Conservation (phyloP, 1,140 invertebrate species). For the Linepithema humile region DNA sequence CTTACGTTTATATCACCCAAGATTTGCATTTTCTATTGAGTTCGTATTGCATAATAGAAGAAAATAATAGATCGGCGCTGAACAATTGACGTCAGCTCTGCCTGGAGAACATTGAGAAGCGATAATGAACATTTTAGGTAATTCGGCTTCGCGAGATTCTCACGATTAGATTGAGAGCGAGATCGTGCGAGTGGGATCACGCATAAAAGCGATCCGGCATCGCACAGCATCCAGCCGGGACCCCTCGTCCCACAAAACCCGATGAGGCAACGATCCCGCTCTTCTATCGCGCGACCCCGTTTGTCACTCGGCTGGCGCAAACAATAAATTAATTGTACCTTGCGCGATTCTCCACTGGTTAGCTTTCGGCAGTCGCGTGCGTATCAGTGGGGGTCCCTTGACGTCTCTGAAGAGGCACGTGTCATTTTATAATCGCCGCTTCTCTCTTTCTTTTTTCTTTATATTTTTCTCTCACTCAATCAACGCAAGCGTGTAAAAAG, state of each 20-base stretch:
- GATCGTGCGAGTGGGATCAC: slow-evolving; percentile 4
- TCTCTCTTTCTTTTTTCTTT: not conserved
- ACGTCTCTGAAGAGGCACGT: slow-evolving; percentile 73
- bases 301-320: slow-evolving; percentile 70
- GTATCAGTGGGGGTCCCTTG: slow-evolving; percentile 74
- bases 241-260: slow-evolving; percentile 36
- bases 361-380: slow-evolving; percentile 78
- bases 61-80: not conserved
- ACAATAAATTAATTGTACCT: slow-evolving; percentile 77
- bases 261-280: slow-evolving; percentile 66
- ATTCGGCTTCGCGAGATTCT: slow-evolving; percentile 33
- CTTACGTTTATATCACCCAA: not conserved
- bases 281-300: slow-evolving; percentile 51
- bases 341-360: slow-evolving; percentile 67
- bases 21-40: not conserved
- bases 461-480: slow-evolving; percentile 2
- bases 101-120: not conserved
- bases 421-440: slow-evolving; percentile 77
- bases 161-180: slow-evolving; percentile 38
- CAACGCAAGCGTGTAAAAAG: slow-evolving; percentile 60
- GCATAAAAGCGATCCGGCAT: slow-evolving; percentile 45
- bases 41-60: not conserved
- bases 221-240: slow-evolving; percentile 37
- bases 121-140: slow-evolving; percentile 8
- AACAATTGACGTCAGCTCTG: not conserved